Conservation (phyloP, 2,113 vertebrate species). For the Sclerurus mexicanus region DNA sequence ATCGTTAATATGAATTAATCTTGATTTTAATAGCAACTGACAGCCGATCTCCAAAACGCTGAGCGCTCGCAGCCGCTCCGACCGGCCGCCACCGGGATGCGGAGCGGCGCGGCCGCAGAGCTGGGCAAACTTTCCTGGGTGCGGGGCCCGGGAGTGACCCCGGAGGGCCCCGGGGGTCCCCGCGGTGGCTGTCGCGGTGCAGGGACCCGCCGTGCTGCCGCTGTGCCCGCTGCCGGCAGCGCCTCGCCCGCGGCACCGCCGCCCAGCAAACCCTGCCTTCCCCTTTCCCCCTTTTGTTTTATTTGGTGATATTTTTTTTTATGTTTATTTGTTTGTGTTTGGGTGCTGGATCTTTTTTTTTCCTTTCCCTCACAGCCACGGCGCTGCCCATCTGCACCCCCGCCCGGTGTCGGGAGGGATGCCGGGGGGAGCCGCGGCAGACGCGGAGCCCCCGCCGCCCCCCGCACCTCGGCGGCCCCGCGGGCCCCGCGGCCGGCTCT, state of each 20-base stretch:
- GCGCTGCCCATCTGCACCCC: slow-evolving; percentile 9
- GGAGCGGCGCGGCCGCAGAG: neutral
- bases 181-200: neutral
- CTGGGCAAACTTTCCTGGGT: slow-evolving; percentile 61
- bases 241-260: neutral
- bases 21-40: slow-evolving; percentile 81
- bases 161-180: neutral
- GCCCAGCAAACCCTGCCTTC: neutral
- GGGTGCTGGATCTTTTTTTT: too few relatives aligned
- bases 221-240: neutral
- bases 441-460: neutral
- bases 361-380: neutral
- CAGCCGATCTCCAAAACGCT: slow-evolving; percentile 76
- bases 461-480: slow-evolving; percentile 27
- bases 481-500: slow-evolving; percentile 44
- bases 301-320: neutral
- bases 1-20: slow-evolving; percentile 84
- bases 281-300: too few relatives aligned
- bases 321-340: neutral
- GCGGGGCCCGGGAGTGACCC: neutral
- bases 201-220: neutral
- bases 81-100: slow-evolving; percentile 62
- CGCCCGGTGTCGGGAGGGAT: neutral
- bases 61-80: slow-evolving; percentile 64
- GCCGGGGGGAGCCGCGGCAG: slow-evolving; percentile 11